These are phyloP conservation scores for Fopius arisanus DNA, from an alignment of 1,140 invertebrate genomes.

Conservation along the genomic window DNA sequence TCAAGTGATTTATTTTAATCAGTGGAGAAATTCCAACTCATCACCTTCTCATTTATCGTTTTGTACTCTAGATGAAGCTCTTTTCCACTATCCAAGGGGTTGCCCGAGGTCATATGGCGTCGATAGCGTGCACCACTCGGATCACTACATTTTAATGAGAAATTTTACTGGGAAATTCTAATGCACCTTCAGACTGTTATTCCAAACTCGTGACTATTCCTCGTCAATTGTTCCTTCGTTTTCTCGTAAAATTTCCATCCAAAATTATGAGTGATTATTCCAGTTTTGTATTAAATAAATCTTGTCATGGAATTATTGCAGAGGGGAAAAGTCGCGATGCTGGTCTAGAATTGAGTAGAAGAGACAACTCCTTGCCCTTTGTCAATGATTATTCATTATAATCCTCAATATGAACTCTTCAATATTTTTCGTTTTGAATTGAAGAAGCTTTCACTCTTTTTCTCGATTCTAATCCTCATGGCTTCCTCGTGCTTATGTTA, in stretches of 20 bases:
- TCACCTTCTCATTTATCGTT: constrained; percentile 30
- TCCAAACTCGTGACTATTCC: no score
- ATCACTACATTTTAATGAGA: constrained; percentile 31
- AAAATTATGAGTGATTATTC: no score
- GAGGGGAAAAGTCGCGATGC: neutral
- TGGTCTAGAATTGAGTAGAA: no score
- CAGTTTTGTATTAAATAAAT: no score
- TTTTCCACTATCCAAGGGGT: constrained; percentile 37
- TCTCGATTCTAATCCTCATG: neutral
- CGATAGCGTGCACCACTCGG: constrained; percentile 35
- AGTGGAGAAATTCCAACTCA: no score
- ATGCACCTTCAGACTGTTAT: no score
- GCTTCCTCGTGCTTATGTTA: neutral
- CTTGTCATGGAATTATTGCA: no score
- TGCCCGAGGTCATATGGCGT: constrained; percentile 45
- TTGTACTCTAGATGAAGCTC: constrained; percentile 32
- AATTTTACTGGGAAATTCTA: neutral
- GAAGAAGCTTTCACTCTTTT: neutral
- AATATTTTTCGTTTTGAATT: neutral
- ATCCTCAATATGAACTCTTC: neutral
- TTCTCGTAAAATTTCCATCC: no score
- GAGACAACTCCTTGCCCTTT: neutral
- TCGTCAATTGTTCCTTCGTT: no score
- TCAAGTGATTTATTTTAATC: no score
- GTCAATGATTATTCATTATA: neutral